Evolutionary conservation across 2,888 invertebrate species (phyloP).

Genomic region (Pristionchus entomophagus): DNA sequence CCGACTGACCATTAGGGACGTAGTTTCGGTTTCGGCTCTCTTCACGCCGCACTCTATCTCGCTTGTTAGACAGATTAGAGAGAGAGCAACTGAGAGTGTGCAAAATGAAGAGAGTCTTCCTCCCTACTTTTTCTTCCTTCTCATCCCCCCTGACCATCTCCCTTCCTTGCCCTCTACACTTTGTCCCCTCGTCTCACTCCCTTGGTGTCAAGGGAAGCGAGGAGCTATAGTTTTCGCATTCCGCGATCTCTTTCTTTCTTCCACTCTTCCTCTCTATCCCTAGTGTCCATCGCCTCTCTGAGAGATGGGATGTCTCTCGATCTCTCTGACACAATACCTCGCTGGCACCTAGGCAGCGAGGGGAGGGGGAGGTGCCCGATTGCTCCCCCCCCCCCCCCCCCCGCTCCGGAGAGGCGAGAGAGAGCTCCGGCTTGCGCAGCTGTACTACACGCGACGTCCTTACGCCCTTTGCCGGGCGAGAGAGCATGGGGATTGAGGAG

Average conservation of each 20-base stretch:
- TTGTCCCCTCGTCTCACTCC: background rate
- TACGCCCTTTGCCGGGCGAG: background rate
- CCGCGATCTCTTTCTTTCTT: slow-evolving; percentile 6
- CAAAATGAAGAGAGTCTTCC: no score
- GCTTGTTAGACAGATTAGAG: no score
- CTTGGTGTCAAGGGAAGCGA: background rate
- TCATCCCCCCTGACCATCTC: slow-evolving; percentile 1
- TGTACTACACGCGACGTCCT: slow-evolving; percentile 38
- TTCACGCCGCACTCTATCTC: no score
- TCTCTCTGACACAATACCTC: background rate
- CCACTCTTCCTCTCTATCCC: no score
- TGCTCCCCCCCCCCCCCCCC: background rate
- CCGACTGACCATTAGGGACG: no score
- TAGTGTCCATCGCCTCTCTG: slow-evolving; percentile 11
- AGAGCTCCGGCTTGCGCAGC: slow-evolving; percentile 20
- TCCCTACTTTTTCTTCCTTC: slow-evolving; percentile 5
- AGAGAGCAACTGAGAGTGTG: no score
- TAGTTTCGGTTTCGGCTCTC: no score
- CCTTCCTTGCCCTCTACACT: background rate
- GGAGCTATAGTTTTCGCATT: slow-evolving; percentile 12
- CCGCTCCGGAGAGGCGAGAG: background rate
- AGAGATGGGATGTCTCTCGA: background rate
- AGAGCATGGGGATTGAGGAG: slow-evolving; percentile 6
- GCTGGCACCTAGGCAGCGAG: slow-evolving; percentile 3
- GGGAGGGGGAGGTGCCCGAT: background rate